Percentiles rank a stretch among this genome's conserved stretches.
Conservation (phyloP, 2,888 invertebrate species). For the Nowickia ferox region DNA sequence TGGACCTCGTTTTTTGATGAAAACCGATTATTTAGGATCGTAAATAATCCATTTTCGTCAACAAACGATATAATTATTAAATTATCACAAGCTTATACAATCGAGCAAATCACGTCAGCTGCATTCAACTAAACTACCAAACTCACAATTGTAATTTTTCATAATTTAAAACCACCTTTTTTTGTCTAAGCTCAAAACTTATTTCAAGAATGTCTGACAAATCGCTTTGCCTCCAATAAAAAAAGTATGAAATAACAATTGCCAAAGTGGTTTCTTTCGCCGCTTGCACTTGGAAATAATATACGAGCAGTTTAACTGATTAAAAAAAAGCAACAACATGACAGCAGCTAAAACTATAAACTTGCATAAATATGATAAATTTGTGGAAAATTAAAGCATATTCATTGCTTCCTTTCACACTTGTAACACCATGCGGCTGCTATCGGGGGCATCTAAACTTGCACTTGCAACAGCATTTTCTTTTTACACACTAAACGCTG, state of each 20-base stretch:
- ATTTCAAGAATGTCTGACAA: conserved; percentile 12
- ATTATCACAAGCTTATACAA: too few relatives aligned
- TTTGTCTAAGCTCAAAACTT: conserved; percentile 3
- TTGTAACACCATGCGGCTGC: conserved; percentile 33
- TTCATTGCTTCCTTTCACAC: conserved; percentile 41
- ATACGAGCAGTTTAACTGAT: conserved; percentile 33
- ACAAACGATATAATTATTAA: too few relatives aligned
- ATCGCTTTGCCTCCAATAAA: conserved; percentile 1
- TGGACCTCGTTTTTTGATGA: too few relatives aligned
- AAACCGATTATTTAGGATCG: too few relatives aligned
- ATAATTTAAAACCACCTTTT: neutral
- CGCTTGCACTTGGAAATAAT: conserved; percentile 19
- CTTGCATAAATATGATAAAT: conserved; percentile 44
- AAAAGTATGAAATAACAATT: conserved; percentile 1
- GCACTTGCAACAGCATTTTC: conserved; percentile 22
- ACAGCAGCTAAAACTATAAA: conserved; percentile 24
- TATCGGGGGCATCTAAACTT: conserved; percentile 45
- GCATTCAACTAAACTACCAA: neutral
- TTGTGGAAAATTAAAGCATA: conserved; percentile 39
- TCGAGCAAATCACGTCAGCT: too few relatives aligned
- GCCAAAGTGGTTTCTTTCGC: neutral
- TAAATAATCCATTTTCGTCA: too few relatives aligned
- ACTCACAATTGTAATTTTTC: neutral
- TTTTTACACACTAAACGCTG: conserved; percentile 31
- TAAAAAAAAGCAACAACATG: conserved; percentile 22